Percentiles rank a stretch among this genome's conserved stretches.
phyloP scores from a whole-genome alignment of 2,113 vertebrate genomes.

The Electrona antarctica region DNA sequence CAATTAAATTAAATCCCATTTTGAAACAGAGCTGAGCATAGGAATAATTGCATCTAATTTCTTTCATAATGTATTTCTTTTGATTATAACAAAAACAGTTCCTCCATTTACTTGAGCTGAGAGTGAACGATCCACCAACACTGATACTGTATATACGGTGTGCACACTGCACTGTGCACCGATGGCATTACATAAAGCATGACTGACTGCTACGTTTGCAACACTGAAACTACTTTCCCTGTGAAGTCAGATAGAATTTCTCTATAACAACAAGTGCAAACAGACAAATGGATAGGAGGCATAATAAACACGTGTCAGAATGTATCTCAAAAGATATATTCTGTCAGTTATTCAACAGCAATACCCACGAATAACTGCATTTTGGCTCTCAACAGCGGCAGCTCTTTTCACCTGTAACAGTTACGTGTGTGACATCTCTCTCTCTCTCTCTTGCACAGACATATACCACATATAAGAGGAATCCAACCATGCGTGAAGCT shows the following conservation, averaged over 20 bases:
- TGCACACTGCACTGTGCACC: not conserved
- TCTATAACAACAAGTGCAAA: constrained; percentile 5
- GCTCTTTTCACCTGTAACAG: constrained; percentile 48
- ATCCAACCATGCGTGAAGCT: constrained; percentile 50
- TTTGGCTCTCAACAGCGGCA: constrained; percentile 36
- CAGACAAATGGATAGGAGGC: not conserved
- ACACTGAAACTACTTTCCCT: constrained; percentile 12
- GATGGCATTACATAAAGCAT: constrained; percentile 4
- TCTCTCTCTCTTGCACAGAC: constrained; percentile 20
- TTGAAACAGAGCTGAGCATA: not conserved
- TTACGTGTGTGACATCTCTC: constrained; percentile 30
- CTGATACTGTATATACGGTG: constrained; percentile 9
- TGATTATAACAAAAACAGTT: not conserved
- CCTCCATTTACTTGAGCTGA: constrained; percentile 11
- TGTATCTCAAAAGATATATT: constrained; percentile 33
- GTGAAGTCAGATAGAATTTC: constrained; percentile 8
- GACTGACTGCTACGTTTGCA: constrained; percentile 21
- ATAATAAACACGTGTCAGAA: constrained; percentile 27
- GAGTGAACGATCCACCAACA: not conserved
- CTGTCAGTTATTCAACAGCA: constrained; percentile 29
- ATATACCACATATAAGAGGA: constrained; percentile 36
- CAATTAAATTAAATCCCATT: not conserved
- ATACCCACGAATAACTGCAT: constrained; percentile 3
- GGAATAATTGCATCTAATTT: not conserved
- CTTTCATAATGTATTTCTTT: no score